phyloP scores from a whole-genome alignment of 2,113 vertebrate genomes.

The Leiothrix lutea region DNA sequence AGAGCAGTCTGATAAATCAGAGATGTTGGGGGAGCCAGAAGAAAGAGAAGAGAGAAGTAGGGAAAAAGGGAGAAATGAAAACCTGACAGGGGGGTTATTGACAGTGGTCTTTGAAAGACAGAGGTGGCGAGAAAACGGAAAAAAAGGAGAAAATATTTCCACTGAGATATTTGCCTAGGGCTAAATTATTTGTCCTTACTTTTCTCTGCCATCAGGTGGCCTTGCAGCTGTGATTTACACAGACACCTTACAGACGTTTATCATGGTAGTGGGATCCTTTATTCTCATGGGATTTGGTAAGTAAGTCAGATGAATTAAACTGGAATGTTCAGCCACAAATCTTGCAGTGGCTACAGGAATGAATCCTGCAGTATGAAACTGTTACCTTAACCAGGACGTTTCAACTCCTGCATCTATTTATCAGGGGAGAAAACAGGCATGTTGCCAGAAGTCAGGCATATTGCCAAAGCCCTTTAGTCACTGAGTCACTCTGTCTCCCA shows the following conservation, averaged over 20 bases:
- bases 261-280: conserved; percentile 92
- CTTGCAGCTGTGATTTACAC: conserved; percentile 98
- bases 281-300: conserved; percentile 93
- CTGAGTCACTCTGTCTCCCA: background rate
- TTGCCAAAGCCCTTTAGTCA: background rate
- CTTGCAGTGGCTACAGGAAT: background rate
- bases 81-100: background rate
- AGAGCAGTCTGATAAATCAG: background rate
- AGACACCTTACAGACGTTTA: conserved; percentile 90
- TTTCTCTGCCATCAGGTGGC: conserved; percentile 76
- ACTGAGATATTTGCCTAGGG: background rate
- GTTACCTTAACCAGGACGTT: background rate
- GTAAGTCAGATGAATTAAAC: conserved; percentile 15
- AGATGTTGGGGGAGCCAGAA: background rate
- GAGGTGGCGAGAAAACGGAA: background rate
- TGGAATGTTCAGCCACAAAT: background rate
- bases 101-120: background rate
- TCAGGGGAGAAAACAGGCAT: background rate
- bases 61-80: background rate
- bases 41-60: background rate
- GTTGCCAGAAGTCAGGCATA: background rate
- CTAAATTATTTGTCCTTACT: background rate
- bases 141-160: background rate
- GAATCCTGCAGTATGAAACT: background rate
- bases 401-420: background rate